phyloP scores from a whole-genome alignment of 2,113 vertebrate genomes.

The Smithornis capensis region DNA sequence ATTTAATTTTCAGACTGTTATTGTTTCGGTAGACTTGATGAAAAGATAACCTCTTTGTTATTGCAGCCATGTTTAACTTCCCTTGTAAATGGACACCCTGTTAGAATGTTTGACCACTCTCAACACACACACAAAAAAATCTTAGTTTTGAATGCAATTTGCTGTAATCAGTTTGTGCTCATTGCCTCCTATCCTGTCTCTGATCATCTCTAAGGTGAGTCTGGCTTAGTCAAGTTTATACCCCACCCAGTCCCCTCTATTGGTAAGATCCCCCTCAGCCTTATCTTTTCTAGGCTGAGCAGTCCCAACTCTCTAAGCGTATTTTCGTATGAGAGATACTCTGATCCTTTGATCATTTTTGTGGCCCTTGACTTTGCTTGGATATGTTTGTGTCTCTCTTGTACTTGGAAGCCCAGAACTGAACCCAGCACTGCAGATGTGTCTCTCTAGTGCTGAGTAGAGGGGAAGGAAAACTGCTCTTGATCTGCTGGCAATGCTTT shows the following conservation, averaged over 20 bases:
- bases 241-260: too few relatives aligned
- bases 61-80: background rate
- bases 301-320: background rate
- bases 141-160: background rate
- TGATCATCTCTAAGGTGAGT: background rate
- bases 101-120: background rate
- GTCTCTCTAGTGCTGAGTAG: background rate
- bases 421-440: background rate
- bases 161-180: background rate
- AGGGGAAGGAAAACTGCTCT: background rate
- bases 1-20: background rate
- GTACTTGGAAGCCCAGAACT: background rate
- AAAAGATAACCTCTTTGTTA: background rate
- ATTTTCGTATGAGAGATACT: background rate
- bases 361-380: background rate
- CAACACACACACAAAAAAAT: background rate
- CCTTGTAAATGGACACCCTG: background rate
- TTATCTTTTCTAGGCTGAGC: background rate
- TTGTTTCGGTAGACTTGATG: background rate
- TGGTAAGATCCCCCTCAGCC: background rate
- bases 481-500: background rate
- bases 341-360: background rate
- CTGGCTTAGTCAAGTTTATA: background rate
- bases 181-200: background rate
- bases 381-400: background rate